These are phyloP conservation scores for Strix aluco DNA, from an alignment of 2,113 vertebrate species.

Conservation along the genomic window DNA sequence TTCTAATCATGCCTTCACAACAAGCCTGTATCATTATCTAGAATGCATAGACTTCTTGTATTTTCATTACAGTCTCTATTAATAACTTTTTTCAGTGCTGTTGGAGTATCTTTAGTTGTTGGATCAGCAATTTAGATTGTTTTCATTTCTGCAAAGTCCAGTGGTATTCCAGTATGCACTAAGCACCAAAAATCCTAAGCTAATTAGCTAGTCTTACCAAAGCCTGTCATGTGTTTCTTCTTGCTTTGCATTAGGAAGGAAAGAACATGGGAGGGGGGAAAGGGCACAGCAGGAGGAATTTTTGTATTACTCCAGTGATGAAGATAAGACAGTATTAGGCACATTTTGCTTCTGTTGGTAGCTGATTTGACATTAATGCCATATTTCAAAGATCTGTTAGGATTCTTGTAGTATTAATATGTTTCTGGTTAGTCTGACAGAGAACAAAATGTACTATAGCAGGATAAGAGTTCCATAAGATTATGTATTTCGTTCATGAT, in stretches of 20 bases:
- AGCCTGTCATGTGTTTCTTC: constrained; percentile 48
- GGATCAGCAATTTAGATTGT: neutral
- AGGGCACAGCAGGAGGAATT: neutral
- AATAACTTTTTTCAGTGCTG: neutral
- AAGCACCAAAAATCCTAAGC: constrained; percentile 12
- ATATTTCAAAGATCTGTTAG: neutral
- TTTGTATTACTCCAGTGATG: neutral
- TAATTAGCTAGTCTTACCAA: constrained; percentile 37
- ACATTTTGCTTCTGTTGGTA: neutral
- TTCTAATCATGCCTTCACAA: neutral
- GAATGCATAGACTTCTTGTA: neutral
- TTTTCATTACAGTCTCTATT: neutral
- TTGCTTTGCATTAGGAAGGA: constrained; percentile 38
- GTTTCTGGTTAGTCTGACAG: neutral
- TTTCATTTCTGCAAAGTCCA: constrained; percentile 26
- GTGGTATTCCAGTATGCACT: neutral
- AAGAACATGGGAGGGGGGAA: neutral
- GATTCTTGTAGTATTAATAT: neutral
- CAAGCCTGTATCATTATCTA: neutral
- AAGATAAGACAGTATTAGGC: neutral
- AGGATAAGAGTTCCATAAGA: neutral
- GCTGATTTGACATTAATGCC: neutral
- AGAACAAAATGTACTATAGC: neutral
- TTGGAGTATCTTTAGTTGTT: neutral
- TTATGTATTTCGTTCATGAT: neutral